Evolutionary conservation across 2,113 vertebrate genomes (phyloP).

Genomic region (Dromiciops gliroides): DNA sequence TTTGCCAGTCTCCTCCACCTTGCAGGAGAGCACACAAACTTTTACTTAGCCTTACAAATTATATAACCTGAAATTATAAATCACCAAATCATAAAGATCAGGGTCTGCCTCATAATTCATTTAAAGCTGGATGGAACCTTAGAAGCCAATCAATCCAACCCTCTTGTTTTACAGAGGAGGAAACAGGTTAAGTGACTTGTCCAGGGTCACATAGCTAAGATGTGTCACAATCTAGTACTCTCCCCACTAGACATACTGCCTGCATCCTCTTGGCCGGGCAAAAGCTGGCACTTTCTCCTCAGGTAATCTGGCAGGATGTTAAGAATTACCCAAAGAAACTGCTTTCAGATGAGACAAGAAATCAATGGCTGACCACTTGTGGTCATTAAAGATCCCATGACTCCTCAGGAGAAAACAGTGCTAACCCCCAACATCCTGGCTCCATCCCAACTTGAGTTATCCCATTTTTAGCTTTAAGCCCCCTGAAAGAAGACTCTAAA

Average conservation of each 20-base stretch:
- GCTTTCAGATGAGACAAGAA: background rate
- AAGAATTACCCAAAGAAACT: background rate
- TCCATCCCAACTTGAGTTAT: background rate
- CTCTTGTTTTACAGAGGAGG: background rate
- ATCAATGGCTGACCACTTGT: fast-evolving
- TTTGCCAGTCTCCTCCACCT: background rate
- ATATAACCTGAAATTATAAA: background rate
- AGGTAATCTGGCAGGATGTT: background rate
- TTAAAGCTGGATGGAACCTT: background rate
- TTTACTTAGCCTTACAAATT: background rate
- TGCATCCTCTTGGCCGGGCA: background rate
- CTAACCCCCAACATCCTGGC: background rate
- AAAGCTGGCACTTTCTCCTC: background rate
- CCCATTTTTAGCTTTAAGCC: background rate
- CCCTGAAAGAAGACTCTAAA: background rate
- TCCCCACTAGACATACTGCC: background rate
- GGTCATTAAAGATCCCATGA: background rate
- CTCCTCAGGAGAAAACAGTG: fast-evolving
- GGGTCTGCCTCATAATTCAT: background rate
- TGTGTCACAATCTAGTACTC: background rate
- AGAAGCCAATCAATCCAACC: background rate
- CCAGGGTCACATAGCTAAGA: background rate
- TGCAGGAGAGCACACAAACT: background rate
- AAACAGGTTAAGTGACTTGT: background rate
- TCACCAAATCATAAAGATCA: background rate